A percentile compares a stretch with the other conserved stretches of the same genome.
Conservation (phyloP, 1,140 invertebrate genomes). For the Ips nitidus region DNA sequence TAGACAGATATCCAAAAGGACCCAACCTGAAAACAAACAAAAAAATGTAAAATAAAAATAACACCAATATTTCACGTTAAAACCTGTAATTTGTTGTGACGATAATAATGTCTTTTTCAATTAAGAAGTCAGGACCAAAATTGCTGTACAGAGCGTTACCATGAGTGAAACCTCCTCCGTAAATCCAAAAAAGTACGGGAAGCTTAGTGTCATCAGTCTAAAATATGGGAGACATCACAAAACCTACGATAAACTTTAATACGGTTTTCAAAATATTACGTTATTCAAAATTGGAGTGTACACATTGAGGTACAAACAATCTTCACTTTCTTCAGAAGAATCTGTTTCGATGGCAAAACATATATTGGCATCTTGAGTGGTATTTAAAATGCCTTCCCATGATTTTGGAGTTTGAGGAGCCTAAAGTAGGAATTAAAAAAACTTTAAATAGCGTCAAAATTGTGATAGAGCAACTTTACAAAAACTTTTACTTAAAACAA, state of each 20-base stretch:
- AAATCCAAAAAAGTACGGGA: conserved; percentile 59
- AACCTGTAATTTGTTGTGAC: conserved; percentile 66
- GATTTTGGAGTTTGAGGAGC: conserved; percentile 2
- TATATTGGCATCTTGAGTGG: conserved; percentile 22
- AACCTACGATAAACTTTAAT: no score
- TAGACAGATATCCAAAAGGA: conserved; percentile 35
- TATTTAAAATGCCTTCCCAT: conserved; percentile 24
- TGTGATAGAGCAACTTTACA: background rate
- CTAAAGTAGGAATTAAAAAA: background rate
- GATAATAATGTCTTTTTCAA: conserved; percentile 60
- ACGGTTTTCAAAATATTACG: background rate
- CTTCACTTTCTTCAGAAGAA: conserved; percentile 29
- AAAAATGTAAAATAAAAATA: no score
- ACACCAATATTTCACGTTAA: no score
- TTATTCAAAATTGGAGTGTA: conserved; percentile 22
- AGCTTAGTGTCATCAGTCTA: conserved; percentile 18
- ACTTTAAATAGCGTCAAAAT: background rate
- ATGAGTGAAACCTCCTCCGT: conserved; percentile 61
- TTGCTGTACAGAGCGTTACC: conserved; percentile 42
- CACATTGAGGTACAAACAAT: conserved; percentile 36
- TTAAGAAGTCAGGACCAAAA: conserved; percentile 56
- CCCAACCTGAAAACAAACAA: conserved; percentile 6
- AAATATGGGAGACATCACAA: background rate
- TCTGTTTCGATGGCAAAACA: conserved; percentile 31
- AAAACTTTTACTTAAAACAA: background rate